Evolutionary conservation across 2,113 vertebrate species (phyloP), one percentile per base, ranked within the genome.

Genomic region (Natator depressus): DNA sequence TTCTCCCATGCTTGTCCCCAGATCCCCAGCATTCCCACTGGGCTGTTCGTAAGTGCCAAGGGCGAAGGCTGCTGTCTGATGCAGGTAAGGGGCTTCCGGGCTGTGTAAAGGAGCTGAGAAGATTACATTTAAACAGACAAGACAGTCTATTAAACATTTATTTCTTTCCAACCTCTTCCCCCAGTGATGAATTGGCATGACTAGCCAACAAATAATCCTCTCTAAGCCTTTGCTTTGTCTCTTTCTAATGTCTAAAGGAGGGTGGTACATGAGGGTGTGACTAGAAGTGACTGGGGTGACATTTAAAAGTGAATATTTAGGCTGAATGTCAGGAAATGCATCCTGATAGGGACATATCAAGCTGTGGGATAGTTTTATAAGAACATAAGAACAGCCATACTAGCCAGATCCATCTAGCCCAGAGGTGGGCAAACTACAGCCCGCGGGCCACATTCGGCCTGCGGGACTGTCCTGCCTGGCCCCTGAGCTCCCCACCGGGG

Each of bases 31-130:
- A 99, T 99, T 92, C 99, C 99, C 62, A 99, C 99, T 1, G 99
- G 99, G 75, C 98, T 99, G 95, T 99, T 99, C 89, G 99, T 99
- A 96, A 99, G 99, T 1, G 99, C 99, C 95, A 99, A 98, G 97
- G 99, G 99, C 22, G 99, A 99, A 95, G 99, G 99, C 96, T 99
- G 99, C 98, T 99, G 99, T 87, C 98, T 99, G 94, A 98, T 99
- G 98, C 99, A 99, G 99, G 99, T 99, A 98, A 97, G 29, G 20
- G 83, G 10, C 38, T 24, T 0, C 1, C 0, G 78, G 80, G 49
- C 87, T 94, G 80, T 10, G 76, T 76, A 46, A 55, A 27, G 53
- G 6, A 1, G 8, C 38, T 11, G 29, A 75, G 80, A 27, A 72
- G 46, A 1, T 82, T 49, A 19, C 16, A 42, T 83, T 59, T 84